Evolutionary conservation across 2,888 invertebrate species (phyloP), one percentile per base, ranked within the genome.

Genomic region (Molorchus minor): DNA sequence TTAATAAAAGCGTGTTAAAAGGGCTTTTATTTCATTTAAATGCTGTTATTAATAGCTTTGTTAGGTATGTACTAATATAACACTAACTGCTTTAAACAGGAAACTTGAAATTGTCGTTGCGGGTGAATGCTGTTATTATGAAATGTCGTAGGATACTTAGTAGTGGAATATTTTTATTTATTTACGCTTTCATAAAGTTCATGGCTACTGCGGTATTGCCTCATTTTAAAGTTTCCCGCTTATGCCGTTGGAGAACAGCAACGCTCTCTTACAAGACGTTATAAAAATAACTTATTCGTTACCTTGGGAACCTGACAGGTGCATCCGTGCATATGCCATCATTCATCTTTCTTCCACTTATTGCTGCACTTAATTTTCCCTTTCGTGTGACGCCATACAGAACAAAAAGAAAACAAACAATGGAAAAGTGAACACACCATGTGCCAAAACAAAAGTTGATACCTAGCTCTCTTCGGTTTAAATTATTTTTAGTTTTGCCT

Each of bases 401-500:
- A 64, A 63, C 58, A 52, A 61, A 61, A 60, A 56, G 53, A 61
- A 67, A 69, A 58, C 58, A 67, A 54, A n/a, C n/a, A n/a, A n/a
- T n/a, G n/a, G n/a, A n/a, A n/a, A n/a, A n/a, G n/a, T 61, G 46
- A 38, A 25, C 19, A 38, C 40, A 66, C 49, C 71, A 71, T 71
- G 71, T 71, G 71, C 70, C 67, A 68, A 68, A 66, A 68, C 64
- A 69, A 66, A 59, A 56, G 52, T 45, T 59, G 63, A 61, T 62
- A 65, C 60, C 49, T n/a, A n/a, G n/a, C n/a, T n/a, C n/a, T n/a
- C n/a, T n/a, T n/a, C n/a, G n/a, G 45, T 54, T 57, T 46, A 16
- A 40, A 12, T 45, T 54, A n/a, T n/a, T n/a, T 49, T 46, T 47
- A 29, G 13, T 46, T 21, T 33, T 10, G 36, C 21, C 51, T 44